A percentile compares a stretch with the other conserved stretches of the same genome.
Evolutionary conservation across 2,888 invertebrate species (phyloP).

Genomic region (Leptopilina myrica): DNA sequence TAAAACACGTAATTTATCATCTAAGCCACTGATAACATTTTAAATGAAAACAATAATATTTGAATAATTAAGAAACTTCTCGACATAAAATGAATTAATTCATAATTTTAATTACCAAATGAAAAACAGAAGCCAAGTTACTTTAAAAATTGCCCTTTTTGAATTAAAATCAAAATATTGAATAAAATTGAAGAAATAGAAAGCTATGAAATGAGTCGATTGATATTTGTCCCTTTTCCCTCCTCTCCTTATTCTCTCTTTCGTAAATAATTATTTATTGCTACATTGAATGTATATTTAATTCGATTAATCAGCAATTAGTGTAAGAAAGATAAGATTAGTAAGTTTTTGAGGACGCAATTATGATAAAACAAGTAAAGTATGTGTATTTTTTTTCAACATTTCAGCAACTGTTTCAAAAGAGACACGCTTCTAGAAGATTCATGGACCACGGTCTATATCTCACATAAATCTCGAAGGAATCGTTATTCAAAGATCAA

Average conservation of each 20-base stretch:
- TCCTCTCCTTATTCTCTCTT: not conserved
- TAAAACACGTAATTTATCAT: too few relatives aligned
- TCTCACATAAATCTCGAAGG: slow-evolving; percentile 36
- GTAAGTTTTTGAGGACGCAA: not conserved
- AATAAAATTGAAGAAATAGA: too few relatives aligned
- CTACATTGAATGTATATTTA: not conserved
- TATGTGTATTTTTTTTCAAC: not conserved
- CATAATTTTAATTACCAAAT: too few relatives aligned
- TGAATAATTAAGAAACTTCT: too few relatives aligned
- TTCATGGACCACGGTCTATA: slow-evolving; percentile 23
- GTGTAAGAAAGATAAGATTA: not conserved
- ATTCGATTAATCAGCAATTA: slow-evolving; percentile 7
- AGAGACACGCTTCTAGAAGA: slow-evolving; percentile 30
- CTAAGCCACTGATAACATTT: too few relatives aligned
- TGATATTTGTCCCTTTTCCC: too few relatives aligned
- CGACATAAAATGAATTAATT: too few relatives aligned
- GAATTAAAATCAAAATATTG: too few relatives aligned
- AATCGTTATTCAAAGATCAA: slow-evolving; percentile 38
- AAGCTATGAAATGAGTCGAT: too few relatives aligned
- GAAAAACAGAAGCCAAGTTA: too few relatives aligned
- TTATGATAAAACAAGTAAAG: slow-evolving; percentile 16
- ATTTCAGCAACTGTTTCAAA: slow-evolving; percentile 13
- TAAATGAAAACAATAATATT: too few relatives aligned
- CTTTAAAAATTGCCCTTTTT: too few relatives aligned
- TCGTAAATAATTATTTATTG: not conserved